phyloP scores from a whole-genome alignment of 2,113 vertebrate species.

The Trochalopteron elliotii region DNA sequence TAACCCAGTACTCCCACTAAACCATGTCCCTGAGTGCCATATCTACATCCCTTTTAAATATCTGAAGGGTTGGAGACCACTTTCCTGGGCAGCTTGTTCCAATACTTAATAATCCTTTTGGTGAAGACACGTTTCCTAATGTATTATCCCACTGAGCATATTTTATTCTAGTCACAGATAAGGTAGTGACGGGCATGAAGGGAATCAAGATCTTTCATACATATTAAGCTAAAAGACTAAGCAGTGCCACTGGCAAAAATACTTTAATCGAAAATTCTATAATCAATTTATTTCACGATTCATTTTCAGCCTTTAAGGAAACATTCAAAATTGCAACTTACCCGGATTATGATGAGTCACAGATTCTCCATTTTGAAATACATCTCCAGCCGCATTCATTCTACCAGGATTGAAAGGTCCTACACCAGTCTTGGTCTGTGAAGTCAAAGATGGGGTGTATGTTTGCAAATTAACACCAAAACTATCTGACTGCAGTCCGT shows the following conservation, averaged over 20 bases:
- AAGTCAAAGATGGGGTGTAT: conserved; percentile 82
- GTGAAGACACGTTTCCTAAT: not conserved
- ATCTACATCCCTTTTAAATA: not conserved
- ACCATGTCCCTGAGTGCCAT: too few species aligned
- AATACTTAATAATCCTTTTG: not conserved
- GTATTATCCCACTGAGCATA: not conserved
- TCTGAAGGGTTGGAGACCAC: not conserved
- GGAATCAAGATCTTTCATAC: not conserved
- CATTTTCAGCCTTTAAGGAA: not conserved
- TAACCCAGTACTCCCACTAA: not conserved
- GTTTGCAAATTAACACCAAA: conserved; percentile 90
- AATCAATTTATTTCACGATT: not conserved
- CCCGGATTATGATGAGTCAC: conserved; percentile 90
- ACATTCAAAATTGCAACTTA: conserved; percentile 54
- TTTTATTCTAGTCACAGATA: not conserved
- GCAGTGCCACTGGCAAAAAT: not conserved
- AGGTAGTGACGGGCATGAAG: not conserved
- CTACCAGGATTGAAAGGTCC: conserved; percentile 96
- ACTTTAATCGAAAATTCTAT: not conserved
- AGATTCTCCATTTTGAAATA: conserved; percentile 93
- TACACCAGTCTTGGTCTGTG: conserved; percentile 82
- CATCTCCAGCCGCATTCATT: conserved; percentile 83
- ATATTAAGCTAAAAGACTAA: not conserved
- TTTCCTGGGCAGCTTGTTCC: not conserved
- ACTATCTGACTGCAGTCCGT: conserved; percentile 89